phyloP scores from a whole-genome alignment of 1,140 invertebrate genomes.

The Pararge aegeria region DNA sequence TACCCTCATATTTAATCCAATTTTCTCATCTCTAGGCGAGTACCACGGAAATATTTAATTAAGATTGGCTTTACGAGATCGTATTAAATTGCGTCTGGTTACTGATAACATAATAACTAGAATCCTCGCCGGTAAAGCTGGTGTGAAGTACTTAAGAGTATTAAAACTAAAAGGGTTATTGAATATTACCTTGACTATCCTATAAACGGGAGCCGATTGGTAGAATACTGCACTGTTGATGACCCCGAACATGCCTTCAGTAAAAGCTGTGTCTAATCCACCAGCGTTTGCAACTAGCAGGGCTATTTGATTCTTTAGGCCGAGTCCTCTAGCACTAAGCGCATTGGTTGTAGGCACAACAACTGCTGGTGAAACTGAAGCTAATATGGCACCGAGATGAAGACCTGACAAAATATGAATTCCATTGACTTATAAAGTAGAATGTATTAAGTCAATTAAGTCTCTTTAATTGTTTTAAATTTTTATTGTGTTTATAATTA shows the following conservation, averaged over 20 bases:
- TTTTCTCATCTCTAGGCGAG: conserved; percentile 6
- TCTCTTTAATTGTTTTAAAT: too few relatives aligned
- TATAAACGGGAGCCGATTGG: conserved; percentile 82
- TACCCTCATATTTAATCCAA: conserved; percentile 6
- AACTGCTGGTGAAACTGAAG: conserved; percentile 96
- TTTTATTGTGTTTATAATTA: too few relatives aligned
- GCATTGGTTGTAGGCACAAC: conserved; percentile 93
- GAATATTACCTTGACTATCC: conserved; percentile 56
- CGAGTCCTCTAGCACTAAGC: conserved; percentile 90
- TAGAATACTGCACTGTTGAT: conserved; percentile 92
- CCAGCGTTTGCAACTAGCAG: conserved; percentile 93
- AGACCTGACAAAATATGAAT: conserved; percentile 73
- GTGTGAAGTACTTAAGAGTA: conserved; percentile 19
- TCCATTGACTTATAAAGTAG: too few relatives aligned
- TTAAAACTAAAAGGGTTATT: conserved; percentile 18
- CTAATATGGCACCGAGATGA: conserved; percentile 90
- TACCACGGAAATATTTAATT: conserved; percentile 15
- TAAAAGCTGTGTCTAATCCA: conserved; percentile 92
- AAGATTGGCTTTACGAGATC: conserved; percentile 15
- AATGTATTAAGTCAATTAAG: too few relatives aligned
- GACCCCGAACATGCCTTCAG: conserved; percentile 94
- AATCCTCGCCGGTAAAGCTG: conserved; percentile 18
- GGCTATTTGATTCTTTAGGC: conserved; percentile 94
- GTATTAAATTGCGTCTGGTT: conserved; percentile 16
- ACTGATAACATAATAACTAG: conserved; percentile 22